These are phyloP conservation scores for Cyrtorhinus lividipennis DNA, from an alignment of 1,140 invertebrate species.

Conservation along the genomic window DNA sequence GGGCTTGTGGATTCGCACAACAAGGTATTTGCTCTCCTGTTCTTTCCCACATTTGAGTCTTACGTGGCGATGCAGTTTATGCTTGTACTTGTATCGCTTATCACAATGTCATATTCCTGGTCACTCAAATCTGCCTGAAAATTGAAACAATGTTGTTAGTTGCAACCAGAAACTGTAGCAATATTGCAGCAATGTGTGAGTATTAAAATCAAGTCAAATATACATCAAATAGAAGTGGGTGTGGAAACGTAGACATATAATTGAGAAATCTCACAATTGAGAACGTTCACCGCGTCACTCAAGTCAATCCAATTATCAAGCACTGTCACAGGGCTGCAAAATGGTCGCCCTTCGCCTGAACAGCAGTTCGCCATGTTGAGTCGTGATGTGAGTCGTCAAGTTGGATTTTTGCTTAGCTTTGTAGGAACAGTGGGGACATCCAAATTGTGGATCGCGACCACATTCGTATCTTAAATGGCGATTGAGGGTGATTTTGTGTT, in stretches of 20 bases:
- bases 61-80: slow-evolving; percentile 36
- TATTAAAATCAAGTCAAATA: too few species aligned
- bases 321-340: too few species aligned
- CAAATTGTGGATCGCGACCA: slow-evolving; percentile 35
- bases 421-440: slow-evolving; percentile 32
- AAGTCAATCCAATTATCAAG: too few species aligned
- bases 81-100: slow-evolving; percentile 35
- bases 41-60: slow-evolving; percentile 36
- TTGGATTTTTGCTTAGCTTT: slow-evolving; percentile 25
- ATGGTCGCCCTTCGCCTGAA: too few species aligned
- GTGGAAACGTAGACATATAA: too few species aligned
- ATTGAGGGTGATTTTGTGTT: slow-evolving; percentile 32
- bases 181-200: too few species aligned
- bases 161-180: too few species aligned
- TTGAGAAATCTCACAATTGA: too few species aligned
- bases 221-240: too few species aligned
- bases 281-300: too few species aligned
- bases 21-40: slow-evolving; percentile 36
- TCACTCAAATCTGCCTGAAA: too few species aligned
- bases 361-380: neutral
- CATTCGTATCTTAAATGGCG: slow-evolving; percentile 40
- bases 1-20: slow-evolving; percentile 24
- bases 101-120: slow-evolving; percentile 34
- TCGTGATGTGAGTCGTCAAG: neutral
- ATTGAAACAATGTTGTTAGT: neutral